Evolutionary conservation across 2,797 vertebrate species (phyloP), one percentile per base, ranked within the genome.

Genomic region (Hippoglossus hippoglossus): DNA sequence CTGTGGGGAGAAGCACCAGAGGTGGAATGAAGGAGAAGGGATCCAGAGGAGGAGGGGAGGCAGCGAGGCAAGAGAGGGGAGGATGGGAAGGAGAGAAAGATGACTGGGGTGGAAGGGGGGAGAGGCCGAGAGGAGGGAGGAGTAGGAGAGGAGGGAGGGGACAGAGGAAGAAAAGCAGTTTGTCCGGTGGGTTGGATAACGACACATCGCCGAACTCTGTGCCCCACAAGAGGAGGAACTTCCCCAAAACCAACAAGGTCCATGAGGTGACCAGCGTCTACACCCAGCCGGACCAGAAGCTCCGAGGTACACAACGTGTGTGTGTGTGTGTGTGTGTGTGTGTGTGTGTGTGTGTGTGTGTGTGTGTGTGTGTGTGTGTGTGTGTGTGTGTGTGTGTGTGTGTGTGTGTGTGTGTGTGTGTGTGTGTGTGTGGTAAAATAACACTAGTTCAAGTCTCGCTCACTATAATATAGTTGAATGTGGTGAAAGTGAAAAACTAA

Each of bases 261-360:
- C 62, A 34, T 5, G 8, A 62, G 39, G 0, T 0, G 0, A 26
- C 1, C 21, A 3, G 26, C 4, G 12, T 22, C 0, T 94, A 93
- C 78, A 64, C 11, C 0, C 90, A 92, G 73, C 93, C 93, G 0
- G 72, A 94, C 85, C 93, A 92, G 58, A 80, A 69, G 16, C 24
- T 56, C 68, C 63, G 93, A 92, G 91, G 92, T 92, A 75, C 1
- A 24, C 22, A 2, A 6, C 3, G n/a, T n/a, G n/a, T 26, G 34
- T 13, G 28, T 19, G 8, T 12, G 1, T 10, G 22, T 51, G 22
- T 3, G 26, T 41, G 39, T 41, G 13, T 41, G 39, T 15, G 22
- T 22, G 22, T n/a, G 22, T 22, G 22, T 22, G 22, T 22, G 22
- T 22, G 22, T 22, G 22, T 22, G 22, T 22, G 22, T 22, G 22